phyloP scores from a whole-genome alignment of 2,888 invertebrate species.

The Drosophila mettleri region DNA sequence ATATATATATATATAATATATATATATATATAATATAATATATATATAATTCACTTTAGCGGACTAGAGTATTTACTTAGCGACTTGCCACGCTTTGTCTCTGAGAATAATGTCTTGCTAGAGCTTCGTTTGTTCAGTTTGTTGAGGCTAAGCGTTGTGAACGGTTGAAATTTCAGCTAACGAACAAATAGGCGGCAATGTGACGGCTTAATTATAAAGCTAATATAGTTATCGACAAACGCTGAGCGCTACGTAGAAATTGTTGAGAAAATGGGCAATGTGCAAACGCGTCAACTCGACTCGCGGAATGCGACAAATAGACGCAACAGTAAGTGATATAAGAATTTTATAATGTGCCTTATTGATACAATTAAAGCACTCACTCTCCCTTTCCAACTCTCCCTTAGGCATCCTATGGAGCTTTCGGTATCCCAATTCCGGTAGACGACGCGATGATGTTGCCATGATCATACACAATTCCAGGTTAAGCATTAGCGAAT shows the following conservation, averaged over 20 bases:
- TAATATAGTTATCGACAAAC: conserved; percentile 33
- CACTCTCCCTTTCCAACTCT: not conserved
- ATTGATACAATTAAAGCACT: not conserved
- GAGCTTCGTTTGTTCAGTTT: conserved; percentile 60
- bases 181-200: conserved; percentile 40
- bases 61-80: conserved; percentile 27
- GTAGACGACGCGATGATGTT: conserved; percentile 79
- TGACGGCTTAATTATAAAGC: conserved; percentile 49
- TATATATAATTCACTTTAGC: not conserved
- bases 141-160: conserved; percentile 50
- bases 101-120: conserved; percentile 31
- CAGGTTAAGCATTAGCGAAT: conserved; percentile 86
- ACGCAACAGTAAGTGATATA: conserved; percentile 71
- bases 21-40: no score
- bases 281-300: conserved; percentile 68
- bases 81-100: not conserved
- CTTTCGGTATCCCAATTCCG: conserved; percentile 84
- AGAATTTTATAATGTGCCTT: not conserved
- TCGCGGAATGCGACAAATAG: conserved; percentile 63
- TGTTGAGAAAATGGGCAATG: conserved; percentile 74
- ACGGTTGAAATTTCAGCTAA: conserved; percentile 58
- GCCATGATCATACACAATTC: conserved; percentile 83
- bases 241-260: conserved; percentile 21
- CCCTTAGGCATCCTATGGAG: conserved; percentile 85
- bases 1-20: not conserved